Evolutionary conservation across 2,113 vertebrate species (phyloP), one percentile per base, ranked within the genome.

Genomic region (Petromus typicus): DNA sequence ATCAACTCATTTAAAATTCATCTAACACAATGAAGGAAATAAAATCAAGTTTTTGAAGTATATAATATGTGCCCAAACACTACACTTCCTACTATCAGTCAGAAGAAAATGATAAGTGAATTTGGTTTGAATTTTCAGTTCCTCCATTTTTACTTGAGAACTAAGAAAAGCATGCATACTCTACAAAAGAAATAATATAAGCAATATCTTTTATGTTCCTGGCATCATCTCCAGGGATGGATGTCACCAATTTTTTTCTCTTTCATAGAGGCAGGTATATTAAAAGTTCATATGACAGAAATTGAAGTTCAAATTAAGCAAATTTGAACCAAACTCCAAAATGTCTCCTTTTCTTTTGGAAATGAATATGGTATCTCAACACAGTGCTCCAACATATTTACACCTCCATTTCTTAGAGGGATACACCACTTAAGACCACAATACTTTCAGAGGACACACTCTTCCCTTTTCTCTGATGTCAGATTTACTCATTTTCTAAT

Each of bases 1-100:
- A 94, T 93, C 13, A 95, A 37, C 20, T 93, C 89, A 97, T 95
- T 95, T 71, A 85, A 91, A 14, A 93, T 57, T 54, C 81, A 96
- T 43, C 79, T 32, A 90, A 69, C 5, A 73, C 63, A 34, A 37
- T 64, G 30, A 4, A 4, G 0, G 22, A 90, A 80, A 87, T 34
- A 87, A 84, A 64, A 37, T 67, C 3, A 45, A 79, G 61, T 61
- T 48, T 54, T 13, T 5, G 34, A 59, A 89, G 22, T 43, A 85
- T n/a, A 93, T 85, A 69, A 45, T 40, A 82, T 78, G 78, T 89
- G 40, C 9, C 34, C 20, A 37, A 73, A 76, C 61, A 73, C 3
- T 82, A 34, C 71, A 86, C 86, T 71, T 82, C 85, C 25, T 86
- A 54, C 85, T 63, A 27, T 56, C 56, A 57, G 34, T 79, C 59